Conservation (phyloP, 2,797 vertebrate genomes). For the Phylloscopus collybita region DNA sequence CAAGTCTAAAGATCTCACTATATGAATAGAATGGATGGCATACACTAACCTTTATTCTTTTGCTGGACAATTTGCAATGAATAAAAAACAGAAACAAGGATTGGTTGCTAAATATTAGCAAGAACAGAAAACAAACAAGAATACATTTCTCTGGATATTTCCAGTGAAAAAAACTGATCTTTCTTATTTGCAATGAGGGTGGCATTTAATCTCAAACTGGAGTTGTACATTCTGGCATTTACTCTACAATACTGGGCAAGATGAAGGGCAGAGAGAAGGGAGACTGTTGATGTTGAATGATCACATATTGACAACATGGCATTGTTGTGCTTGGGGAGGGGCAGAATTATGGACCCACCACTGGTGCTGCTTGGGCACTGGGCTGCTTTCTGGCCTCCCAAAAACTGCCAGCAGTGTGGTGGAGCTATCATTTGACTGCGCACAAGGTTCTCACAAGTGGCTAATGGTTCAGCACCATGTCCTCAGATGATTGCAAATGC, state of each 20-base stretch:
- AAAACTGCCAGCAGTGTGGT: not conserved
- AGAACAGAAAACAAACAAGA: not conserved
- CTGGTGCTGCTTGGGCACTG: not conserved
- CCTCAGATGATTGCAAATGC: not conserved
- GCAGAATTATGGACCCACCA: not conserved
- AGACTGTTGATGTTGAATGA: slow-evolving; percentile 37
- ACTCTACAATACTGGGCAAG: slow-evolving; percentile 3
- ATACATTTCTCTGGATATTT: not conserved
- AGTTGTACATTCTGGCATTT: slow-evolving; percentile 17
- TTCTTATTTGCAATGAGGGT: slow-evolving; percentile 32
- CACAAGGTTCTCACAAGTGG: not conserved
- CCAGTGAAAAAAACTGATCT: not conserved
- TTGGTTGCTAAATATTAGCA: not conserved
- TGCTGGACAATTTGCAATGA: not conserved
- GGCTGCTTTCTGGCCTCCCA: not conserved
- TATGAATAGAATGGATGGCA: not conserved
- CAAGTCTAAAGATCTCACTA: not conserved
- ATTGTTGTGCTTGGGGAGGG: slow-evolving; percentile 43
- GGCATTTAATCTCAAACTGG: slow-evolving; percentile 38
- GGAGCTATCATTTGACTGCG: not conserved
- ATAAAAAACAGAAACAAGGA: not conserved
- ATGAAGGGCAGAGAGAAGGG: not conserved
- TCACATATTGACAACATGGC: slow-evolving; percentile 44
- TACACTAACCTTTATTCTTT: not conserved
- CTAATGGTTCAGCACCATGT: not conserved